Conservation (phyloP, 1,140 invertebrate genomes). For the Drosophila ercepeae region DNA sequence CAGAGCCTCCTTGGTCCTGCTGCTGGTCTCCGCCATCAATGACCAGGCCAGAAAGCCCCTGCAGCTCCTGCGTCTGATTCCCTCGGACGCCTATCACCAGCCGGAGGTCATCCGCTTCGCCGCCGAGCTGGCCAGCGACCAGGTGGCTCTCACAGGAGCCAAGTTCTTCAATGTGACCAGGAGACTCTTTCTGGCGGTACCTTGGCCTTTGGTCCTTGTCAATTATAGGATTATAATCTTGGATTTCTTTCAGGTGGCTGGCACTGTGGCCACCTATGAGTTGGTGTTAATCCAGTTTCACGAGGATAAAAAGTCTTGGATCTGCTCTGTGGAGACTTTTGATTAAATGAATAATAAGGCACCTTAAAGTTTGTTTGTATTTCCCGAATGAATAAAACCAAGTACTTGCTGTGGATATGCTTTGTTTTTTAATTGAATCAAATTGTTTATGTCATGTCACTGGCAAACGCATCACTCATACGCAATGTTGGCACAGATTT, state of each 20-base stretch:
- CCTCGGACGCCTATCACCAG: constrained; percentile 84
- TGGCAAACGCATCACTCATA: constrained; percentile 1
- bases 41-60: constrained; percentile 86
- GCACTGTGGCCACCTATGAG: constrained; percentile 88
- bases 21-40: constrained; percentile 86
- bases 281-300: constrained; percentile 85
- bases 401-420: not conserved
- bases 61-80: constrained; percentile 85
- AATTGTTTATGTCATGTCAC: too few species aligned
- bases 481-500: constrained; percentile 52
- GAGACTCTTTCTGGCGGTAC: constrained; percentile 85
- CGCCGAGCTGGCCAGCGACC: constrained; percentile 85
- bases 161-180: constrained; percentile 87
- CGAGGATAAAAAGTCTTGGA: constrained; percentile 71
- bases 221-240: constrained; percentile 34
- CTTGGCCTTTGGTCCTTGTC: not conserved
- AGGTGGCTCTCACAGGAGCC: constrained; percentile 86
- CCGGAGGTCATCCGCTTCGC: constrained; percentile 86
- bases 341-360: not conserved
- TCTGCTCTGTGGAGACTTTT: constrained; percentile 29
- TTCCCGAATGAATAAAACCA: not conserved
- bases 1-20: constrained; percentile 85
- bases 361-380: not conserved
- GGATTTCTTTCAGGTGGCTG: constrained; percentile 83
- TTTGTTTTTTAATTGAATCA: not conserved